A percentile compares a stretch with the other conserved stretches of the same genome.
These are phyloP conservation scores for Caligus rogercresseyi DNA, from an alignment of 1,140 invertebrate genomes.

Conservation along the genomic window DNA sequence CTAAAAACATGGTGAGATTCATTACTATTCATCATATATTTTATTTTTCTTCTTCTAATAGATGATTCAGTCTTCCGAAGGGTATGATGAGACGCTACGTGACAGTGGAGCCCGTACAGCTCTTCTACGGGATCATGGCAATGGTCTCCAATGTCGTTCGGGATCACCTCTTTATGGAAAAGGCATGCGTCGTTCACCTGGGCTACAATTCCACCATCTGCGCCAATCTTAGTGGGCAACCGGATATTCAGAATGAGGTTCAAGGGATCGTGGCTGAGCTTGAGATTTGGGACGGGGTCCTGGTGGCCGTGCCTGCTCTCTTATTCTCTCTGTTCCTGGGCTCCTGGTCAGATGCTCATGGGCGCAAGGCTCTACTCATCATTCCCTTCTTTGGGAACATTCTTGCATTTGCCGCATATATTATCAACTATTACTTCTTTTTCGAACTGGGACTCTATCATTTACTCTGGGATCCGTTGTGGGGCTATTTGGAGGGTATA, in stretches of 20 bases:
- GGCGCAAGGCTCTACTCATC: slow-evolving; percentile 26
- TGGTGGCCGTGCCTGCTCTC: slow-evolving; percentile 18
- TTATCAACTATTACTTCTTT: slow-evolving; percentile 12
- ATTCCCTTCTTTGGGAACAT: slow-evolving; percentile 28
- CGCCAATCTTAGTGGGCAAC: slow-evolving; percentile 1
- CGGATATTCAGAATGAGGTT: background rate
- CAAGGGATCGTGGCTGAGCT: background rate
- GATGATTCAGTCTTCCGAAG: too few species aligned
- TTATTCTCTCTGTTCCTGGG: slow-evolving; percentile 23
- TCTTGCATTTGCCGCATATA: slow-evolving; percentile 15
- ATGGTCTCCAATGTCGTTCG: slow-evolving; percentile 8
- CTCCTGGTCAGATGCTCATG: slow-evolving; percentile 23
- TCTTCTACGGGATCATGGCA: slow-evolving; percentile 3
- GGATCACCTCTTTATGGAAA: slow-evolving; percentile 9
- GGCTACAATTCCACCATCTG: background rate
- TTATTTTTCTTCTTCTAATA: too few species aligned
- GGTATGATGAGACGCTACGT: too few species aligned
- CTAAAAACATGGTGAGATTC: too few species aligned
- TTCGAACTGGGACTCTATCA: background rate
- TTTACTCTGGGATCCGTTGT: slow-evolving; percentile 1
- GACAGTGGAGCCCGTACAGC: slow-evolving; percentile 12
- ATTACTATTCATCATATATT: too few species aligned
- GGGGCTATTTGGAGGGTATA: slow-evolving; percentile 1
- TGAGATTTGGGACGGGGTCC: background rate
- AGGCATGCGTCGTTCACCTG: background rate